These are phyloP conservation scores for Vireo altiloquus DNA, from an alignment of 2,113 vertebrate genomes.

Conservation along the genomic window DNA sequence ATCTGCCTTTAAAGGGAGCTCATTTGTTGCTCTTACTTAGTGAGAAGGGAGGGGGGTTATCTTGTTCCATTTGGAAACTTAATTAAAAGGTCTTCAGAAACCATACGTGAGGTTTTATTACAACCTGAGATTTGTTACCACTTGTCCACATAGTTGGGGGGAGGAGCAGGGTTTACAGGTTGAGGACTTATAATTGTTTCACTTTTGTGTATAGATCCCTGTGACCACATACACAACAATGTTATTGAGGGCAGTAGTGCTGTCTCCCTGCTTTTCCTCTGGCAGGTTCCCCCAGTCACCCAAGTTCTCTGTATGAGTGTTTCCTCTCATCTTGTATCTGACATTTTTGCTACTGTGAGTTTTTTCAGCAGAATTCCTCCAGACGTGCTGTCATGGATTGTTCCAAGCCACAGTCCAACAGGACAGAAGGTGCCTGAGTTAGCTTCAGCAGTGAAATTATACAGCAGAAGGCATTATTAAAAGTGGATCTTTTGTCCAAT, in stretches of 20 bases:
- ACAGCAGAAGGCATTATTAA: slow-evolving; percentile 32
- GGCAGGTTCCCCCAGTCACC: background rate
- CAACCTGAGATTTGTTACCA: background rate
- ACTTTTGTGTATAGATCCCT: background rate
- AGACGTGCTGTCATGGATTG: background rate
- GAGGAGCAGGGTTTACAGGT: background rate
- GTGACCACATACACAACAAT: background rate
- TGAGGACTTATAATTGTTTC: background rate
- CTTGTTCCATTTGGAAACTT: background rate
- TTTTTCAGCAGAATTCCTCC: slow-evolving; percentile 1
- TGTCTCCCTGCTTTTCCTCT: background rate
- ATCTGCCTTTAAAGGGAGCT: slow-evolving; percentile 2
- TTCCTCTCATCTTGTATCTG: background rate
- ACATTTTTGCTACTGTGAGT: background rate
- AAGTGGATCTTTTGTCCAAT: background rate
- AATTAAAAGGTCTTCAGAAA: slow-evolving; percentile 13
- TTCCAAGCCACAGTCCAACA: slow-evolving; percentile 2
- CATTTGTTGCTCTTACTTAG: background rate
- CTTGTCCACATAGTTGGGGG: background rate
- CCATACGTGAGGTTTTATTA: background rate
- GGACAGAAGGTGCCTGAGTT: slow-evolving; percentile 35
- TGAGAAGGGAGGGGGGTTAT: background rate
- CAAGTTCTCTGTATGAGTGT: background rate
- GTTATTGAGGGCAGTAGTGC: background rate
- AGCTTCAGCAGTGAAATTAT: slow-evolving; percentile 24